These are phyloP conservation scores for Cydia pomonella DNA, from an alignment of 1,140 invertebrate genomes.

Conservation along the genomic window DNA sequence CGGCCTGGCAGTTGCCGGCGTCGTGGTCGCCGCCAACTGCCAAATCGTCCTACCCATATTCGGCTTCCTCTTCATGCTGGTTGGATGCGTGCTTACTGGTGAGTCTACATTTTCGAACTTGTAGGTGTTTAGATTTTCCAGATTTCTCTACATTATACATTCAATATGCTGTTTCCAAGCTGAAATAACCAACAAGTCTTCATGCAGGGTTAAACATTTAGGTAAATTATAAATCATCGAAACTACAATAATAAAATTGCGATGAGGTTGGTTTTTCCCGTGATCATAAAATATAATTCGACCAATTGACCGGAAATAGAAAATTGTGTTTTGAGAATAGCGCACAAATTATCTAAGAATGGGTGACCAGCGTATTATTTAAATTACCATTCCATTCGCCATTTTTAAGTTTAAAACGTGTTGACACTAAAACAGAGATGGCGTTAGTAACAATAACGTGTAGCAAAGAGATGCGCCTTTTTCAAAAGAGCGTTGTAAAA, in stretches of 20 bases:
- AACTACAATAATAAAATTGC: too few species aligned
- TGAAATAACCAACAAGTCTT: too few species aligned
- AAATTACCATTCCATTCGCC: neutral
- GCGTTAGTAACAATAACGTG: neutral
- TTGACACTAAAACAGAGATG: neutral
- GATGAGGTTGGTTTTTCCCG: too few species aligned
- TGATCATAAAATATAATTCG: constrained; percentile 1
- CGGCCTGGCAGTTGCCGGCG: constrained; percentile 86
- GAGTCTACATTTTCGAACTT: constrained; percentile 46
- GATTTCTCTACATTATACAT: too few species aligned
- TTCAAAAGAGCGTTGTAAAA: neutral
- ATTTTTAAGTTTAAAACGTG: neutral
- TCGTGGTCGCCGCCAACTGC: constrained; percentile 88
- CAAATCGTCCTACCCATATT: constrained; percentile 88
- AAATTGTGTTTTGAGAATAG: neutral
- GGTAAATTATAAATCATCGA: too few species aligned
- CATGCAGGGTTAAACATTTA: too few species aligned
- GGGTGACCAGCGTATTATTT: neutral
- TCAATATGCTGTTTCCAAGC: too few species aligned
- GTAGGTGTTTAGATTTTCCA: too few species aligned
- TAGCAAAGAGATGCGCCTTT: neutral
- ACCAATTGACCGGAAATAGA: constrained; percentile 15
- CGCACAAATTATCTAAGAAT: neutral
- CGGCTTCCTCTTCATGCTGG: constrained; percentile 87
- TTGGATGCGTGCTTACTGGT: constrained; percentile 88